These are phyloP conservation scores for Protaetia brevitarsis DNA, from an alignment of 1,140 invertebrate genomes.

Conservation along the genomic window DNA sequence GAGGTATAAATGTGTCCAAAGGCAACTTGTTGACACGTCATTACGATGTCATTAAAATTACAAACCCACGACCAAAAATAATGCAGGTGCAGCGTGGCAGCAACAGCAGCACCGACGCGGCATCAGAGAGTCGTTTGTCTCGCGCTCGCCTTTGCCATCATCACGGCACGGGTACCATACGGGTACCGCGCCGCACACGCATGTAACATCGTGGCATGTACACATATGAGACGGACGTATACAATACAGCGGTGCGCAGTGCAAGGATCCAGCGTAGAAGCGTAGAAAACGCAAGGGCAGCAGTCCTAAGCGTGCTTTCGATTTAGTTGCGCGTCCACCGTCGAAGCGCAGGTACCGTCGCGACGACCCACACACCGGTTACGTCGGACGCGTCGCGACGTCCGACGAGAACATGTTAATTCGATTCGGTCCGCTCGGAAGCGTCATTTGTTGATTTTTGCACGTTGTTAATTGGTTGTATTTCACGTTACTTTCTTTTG, in stretches of 20 bases:
- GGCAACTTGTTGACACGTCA: conserved; percentile 11
- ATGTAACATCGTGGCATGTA: too few relatives aligned
- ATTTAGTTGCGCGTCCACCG: conserved; percentile 11
- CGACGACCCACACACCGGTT: not conserved
- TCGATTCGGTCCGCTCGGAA: not conserved
- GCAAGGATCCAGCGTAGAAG: not conserved
- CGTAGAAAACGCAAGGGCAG: not conserved
- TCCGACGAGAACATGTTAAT: conserved; percentile 1
- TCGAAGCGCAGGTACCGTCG: conserved; percentile 9
- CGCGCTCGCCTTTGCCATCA: too few relatives aligned
- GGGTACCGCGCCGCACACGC: too few relatives aligned
- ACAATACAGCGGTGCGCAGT: not conserved
- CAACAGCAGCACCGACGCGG: not conserved
- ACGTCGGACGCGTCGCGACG: not conserved
- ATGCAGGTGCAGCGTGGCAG: not conserved
- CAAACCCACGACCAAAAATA: not conserved
- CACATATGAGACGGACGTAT: too few relatives aligned
- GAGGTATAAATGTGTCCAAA: conserved; percentile 8
- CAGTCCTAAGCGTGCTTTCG: not conserved
- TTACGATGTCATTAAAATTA: conserved; percentile 17
- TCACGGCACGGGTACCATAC: too few relatives aligned
- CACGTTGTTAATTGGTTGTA: not conserved
- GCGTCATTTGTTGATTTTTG: not conserved
- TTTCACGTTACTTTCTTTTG: too few relatives aligned
- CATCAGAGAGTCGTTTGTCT: not conserved